These are phyloP conservation scores for Bactericera cockerelli DNA, from an alignment of 1,140 invertebrate species.

Conservation along the genomic window DNA sequence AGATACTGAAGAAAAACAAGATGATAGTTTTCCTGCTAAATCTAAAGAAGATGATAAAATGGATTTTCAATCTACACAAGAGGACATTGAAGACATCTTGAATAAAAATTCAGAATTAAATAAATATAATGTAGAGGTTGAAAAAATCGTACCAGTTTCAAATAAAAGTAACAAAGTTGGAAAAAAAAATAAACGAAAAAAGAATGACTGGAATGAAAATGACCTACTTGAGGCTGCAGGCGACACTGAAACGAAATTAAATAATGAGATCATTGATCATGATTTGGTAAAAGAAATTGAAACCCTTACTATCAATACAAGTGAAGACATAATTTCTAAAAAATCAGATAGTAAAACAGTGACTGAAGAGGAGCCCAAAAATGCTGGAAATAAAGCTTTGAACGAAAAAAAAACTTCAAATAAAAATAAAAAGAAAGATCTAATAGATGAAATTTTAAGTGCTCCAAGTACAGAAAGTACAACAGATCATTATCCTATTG, in stretches of 20 bases:
- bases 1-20: slow-evolving; percentile 28
- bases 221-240: slow-evolving; percentile 16
- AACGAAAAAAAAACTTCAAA: slow-evolving; percentile 23
- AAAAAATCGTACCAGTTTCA: slow-evolving; percentile 17
- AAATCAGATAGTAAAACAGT: neutral
- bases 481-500: neutral
- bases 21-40: slow-evolving; percentile 27
- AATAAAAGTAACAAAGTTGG: slow-evolving; percentile 15
- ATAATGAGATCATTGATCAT: slow-evolving; percentile 27
- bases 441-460: slow-evolving; percentile 4
- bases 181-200: slow-evolving; percentile 22
- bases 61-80: no score
- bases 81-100: no score
- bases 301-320: slow-evolving; percentile 13
- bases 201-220: slow-evolving; percentile 29
- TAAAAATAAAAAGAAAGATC: slow-evolving; percentile 3
- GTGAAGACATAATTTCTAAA: neutral
- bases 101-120: slow-evolving; percentile 24
- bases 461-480: slow-evolving; percentile 13
- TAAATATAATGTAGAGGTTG: slow-evolving; percentile 14
- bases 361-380: neutral
- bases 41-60: no score
- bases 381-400: slow-evolving; percentile 27
- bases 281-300: slow-evolving; percentile 8
- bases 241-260: slow-evolving; percentile 28